A percentile compares a stretch with the other conserved stretches of the same genome.
These are phyloP conservation scores for Podilymbus podiceps DNA, from an alignment of 2,113 vertebrate genomes.

Conservation along the genomic window DNA sequence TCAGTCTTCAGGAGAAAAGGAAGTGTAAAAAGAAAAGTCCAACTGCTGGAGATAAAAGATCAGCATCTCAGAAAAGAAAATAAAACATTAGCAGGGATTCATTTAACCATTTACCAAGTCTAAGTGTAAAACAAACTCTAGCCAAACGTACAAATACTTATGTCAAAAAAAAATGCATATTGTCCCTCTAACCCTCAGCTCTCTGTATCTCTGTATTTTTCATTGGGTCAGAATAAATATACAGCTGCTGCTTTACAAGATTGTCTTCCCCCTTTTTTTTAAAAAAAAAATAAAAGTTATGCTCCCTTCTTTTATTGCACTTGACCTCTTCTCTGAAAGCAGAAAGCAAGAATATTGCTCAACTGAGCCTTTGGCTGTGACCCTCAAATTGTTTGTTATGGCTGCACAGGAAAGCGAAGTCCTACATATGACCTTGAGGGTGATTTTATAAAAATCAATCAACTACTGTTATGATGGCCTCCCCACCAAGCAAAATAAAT, in stretches of 20 bases:
- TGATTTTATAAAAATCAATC: slow-evolving; percentile 78
- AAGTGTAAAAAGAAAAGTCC: neutral
- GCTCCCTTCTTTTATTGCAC: slow-evolving; percentile 61
- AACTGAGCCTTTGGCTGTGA: slow-evolving; percentile 53
- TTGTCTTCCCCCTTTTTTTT: neutral
- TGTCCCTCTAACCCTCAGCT: neutral
- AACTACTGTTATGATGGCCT: slow-evolving; percentile 76
- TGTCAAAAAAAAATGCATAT: neutral
- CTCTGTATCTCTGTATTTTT: neutral
- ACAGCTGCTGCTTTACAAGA: slow-evolving; percentile 44
- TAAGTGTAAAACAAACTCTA: neutral
- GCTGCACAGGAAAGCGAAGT: slow-evolving; percentile 70
- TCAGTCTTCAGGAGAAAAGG: neutral
- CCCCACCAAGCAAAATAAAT: slow-evolving; percentile 73
- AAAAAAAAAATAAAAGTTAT: slow-evolving; percentile 45
- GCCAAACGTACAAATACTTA: neutral
- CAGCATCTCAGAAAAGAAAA: neutral
- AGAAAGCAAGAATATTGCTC: slow-evolving; percentile 60
- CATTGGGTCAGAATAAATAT: slow-evolving; percentile 63
- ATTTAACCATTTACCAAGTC: neutral
- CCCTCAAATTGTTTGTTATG: slow-evolving; percentile 75
- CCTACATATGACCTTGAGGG: slow-evolving; percentile 73
- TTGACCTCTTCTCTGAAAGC: slow-evolving; percentile 64
- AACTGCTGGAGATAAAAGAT: neutral
- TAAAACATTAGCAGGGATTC: neutral